Percentiles rank a stretch among this genome's conserved stretches.
phyloP scores from a whole-genome alignment of 2,797 vertebrate species.

The Presbytis comata region DNA sequence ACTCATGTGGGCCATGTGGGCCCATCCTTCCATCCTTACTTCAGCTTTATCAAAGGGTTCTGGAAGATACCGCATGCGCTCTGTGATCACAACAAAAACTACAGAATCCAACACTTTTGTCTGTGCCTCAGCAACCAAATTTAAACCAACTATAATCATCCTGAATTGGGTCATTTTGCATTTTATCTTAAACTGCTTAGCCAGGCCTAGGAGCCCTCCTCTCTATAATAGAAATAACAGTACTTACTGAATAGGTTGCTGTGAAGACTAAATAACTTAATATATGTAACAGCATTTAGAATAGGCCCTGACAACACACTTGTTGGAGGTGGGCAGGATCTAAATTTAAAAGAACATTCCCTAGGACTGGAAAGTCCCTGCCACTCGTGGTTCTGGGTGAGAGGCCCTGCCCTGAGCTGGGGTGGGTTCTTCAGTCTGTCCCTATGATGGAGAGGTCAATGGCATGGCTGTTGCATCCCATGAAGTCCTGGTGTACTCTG shows the following conservation, averaged over 20 bases:
- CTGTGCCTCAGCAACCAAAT: neutral
- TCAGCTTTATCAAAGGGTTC: neutral
- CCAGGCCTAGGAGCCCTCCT: neutral
- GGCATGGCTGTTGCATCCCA: neutral
- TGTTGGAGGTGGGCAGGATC: neutral
- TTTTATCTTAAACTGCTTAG: neutral
- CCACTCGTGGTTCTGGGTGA: neutral
- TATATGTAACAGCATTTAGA: neutral
- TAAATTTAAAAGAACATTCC: neutral
- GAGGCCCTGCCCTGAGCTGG: neutral
- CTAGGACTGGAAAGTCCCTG: neutral
- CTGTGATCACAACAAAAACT: neutral
- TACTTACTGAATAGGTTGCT: neutral
- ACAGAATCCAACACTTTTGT: neutral
- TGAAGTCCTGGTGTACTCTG: neutral
- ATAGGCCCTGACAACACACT: neutral
- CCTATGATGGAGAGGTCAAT: neutral
- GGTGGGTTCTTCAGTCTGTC: neutral
- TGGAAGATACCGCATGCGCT: accelerated
- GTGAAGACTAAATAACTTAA: neutral
- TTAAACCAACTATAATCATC: neutral
- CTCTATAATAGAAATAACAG: neutral
- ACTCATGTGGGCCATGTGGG: neutral
- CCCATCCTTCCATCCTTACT: no score
- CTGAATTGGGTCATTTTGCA: neutral